phyloP scores from a whole-genome alignment of 2,113 vertebrate genomes.

The Gobiocypris rarus region DNA sequence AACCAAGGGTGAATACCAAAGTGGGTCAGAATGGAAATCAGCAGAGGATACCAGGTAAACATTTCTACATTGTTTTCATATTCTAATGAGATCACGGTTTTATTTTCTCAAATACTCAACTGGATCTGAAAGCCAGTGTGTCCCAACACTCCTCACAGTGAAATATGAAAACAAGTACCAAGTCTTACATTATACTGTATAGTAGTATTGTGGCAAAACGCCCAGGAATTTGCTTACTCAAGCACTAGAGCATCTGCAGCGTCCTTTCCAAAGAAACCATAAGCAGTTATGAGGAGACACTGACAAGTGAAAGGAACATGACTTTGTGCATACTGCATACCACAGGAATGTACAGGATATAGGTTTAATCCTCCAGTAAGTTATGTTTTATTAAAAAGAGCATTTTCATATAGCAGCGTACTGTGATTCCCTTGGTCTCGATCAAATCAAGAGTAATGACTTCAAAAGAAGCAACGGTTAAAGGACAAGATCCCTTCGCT shows the following conservation, averaged over 20 bases:
- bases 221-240: constrained; percentile 28
- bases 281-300: background rate
- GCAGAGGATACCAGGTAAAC: background rate
- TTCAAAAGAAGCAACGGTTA: constrained; percentile 36
- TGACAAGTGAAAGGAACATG: background rate
- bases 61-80: background rate
- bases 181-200: background rate
- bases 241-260: constrained; percentile 43
- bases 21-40: background rate
- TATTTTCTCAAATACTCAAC: background rate
- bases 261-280: background rate
- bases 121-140: background rate
- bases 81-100: background rate
- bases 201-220: constrained; percentile 4
- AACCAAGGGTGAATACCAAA: background rate
- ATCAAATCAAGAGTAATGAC: constrained; percentile 16
- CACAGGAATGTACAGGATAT: constrained; percentile 49
- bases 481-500: constrained; percentile 24
- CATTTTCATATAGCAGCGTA: constrained; percentile 26
- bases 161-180: constrained; percentile 15
- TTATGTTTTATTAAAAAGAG: constrained; percentile 55
- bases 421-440: constrained; percentile 2
- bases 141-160: background rate
- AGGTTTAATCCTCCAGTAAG: constrained; percentile 54
- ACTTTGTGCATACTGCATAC: constrained; percentile 8